Evolutionary conservation across 2,797 vertebrate species (phyloP), one percentile per base, ranked within the genome.

Genomic region (Telmatherina bonti): DNA sequence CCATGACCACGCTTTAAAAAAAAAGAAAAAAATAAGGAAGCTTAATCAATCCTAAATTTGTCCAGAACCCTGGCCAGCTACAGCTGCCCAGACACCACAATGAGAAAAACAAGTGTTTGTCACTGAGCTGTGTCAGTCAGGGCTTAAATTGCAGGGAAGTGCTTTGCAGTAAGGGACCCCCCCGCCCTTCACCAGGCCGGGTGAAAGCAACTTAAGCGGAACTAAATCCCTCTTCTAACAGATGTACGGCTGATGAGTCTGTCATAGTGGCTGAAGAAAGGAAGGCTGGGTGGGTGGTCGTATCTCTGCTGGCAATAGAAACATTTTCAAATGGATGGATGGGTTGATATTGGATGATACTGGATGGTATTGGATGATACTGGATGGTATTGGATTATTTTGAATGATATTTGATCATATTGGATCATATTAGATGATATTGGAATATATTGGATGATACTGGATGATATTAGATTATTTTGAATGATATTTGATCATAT

Each of bases 151-250:
- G 70, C 62, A 86, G 79, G n/a, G 67, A 73, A 76, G 70, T 26
- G 36, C 65, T 72, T 72, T 71, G 74, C 84, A 80, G 69, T 49
- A 54, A 70, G 73, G 76, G 60, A 43, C 62, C 72, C 62, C 70
- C 70, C 65, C 63, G 73, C n/a, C n/a, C n/a, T n/a, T n/a, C n/a
- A n/a, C n/a, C n/a, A n/a, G n/a, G 81, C 81, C 30, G 67, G 81
- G 67, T n/a, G 62, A 77, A 79, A 89, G 83, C 65, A 83, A 89
- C 76, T 83, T 89, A 88, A 85, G 86, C 75, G n/a, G 77, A 84
- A 84, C 79, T 84, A 86, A 89, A 88, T 89, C 85, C 85, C 60
- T 84, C 81, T 80, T 81, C 78, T 84, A 83, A 83, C 88, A 92
- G 86, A 89, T 89, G 89, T 89, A 85, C 67, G 86, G 82, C 79